Conservation (phyloP, 2,113 vertebrate species). For the Orycteropus afer region DNA sequence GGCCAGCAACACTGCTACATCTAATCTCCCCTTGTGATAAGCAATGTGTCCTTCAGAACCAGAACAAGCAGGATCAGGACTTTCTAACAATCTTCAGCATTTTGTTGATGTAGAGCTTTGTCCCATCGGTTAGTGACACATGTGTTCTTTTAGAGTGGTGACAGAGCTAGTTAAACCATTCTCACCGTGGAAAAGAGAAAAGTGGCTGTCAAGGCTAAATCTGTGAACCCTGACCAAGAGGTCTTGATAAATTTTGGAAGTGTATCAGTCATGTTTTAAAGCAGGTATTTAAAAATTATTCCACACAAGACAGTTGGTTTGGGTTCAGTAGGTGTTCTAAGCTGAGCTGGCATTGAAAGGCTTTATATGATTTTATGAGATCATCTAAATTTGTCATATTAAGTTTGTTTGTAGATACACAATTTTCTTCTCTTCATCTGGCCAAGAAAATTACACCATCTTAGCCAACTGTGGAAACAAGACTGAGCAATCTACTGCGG, state of each 20-base stretch:
- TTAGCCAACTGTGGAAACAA: too few relatives aligned
- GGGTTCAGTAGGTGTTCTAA: neutral
- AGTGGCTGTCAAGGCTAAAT: neutral
- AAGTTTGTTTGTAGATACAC: neutral
- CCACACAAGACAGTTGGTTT: neutral
- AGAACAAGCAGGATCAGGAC: constrained; percentile 9
- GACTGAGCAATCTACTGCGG: too few relatives aligned
- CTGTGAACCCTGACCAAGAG: neutral
- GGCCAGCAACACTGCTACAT: neutral
- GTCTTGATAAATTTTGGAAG: neutral
- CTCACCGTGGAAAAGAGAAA: neutral
- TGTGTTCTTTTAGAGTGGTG: neutral
- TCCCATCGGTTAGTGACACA: rapidly evolving
- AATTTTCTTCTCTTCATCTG: neutral
- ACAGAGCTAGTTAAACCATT: rapidly evolving
- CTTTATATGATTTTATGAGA: neutral
- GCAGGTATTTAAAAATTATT: neutral
- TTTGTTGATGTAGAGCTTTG: neutral
- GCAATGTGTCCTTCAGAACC: constrained; percentile 66
- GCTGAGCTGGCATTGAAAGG: neutral
- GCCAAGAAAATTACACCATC: neutral
- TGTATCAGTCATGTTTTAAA: neutral
- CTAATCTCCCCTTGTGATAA: constrained; percentile 64
- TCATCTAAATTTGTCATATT: neutral
- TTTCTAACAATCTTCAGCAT: neutral